phyloP scores from a whole-genome alignment of 2,113 vertebrate species.

The Marmota monax region DNA sequence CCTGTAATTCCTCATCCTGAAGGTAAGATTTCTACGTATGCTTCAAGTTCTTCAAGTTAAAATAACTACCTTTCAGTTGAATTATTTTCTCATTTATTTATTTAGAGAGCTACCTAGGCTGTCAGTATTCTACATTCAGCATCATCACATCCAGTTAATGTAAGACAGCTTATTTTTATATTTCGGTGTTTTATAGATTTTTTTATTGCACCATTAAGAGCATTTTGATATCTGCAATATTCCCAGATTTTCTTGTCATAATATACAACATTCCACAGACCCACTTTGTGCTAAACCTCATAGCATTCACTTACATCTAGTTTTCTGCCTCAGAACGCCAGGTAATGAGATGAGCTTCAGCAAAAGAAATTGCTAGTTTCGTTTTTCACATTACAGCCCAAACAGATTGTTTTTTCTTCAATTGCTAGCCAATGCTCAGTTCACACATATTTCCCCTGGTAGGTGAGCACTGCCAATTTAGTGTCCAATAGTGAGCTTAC shows the following conservation, averaged over 20 bases:
- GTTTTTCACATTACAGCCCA: conserved; percentile 58
- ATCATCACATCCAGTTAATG: conserved; percentile 50
- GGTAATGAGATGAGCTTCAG: conserved; percentile 69
- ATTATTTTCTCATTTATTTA: conserved; percentile 19
- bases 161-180: conserved; percentile 73
- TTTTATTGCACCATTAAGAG: conserved; percentile 71
- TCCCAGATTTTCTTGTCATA: conserved; percentile 70
- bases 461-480: conserved; percentile 11
- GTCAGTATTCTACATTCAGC: conserved; percentile 5
- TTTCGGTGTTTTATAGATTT: conserved; percentile 66
- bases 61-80: conserved; percentile 51
- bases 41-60: conserved; percentile 64
- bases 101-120: background rate
- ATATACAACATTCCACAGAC: conserved; percentile 56
- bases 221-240: conserved; percentile 70
- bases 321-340: conserved; percentile 74
- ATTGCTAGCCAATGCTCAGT: conserved; percentile 1
- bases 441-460: conserved; percentile 30
- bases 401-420: conserved; percentile 61
- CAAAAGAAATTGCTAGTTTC: conserved; percentile 70
- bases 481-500: background rate
- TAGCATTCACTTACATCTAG: conserved; percentile 48
- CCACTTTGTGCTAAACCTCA: conserved; percentile 63
- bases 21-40: background rate
- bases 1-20: background rate